Evolutionary conservation across 2,113 vertebrate genomes (phyloP).

Genomic region (Macrotis lagotis): DNA sequence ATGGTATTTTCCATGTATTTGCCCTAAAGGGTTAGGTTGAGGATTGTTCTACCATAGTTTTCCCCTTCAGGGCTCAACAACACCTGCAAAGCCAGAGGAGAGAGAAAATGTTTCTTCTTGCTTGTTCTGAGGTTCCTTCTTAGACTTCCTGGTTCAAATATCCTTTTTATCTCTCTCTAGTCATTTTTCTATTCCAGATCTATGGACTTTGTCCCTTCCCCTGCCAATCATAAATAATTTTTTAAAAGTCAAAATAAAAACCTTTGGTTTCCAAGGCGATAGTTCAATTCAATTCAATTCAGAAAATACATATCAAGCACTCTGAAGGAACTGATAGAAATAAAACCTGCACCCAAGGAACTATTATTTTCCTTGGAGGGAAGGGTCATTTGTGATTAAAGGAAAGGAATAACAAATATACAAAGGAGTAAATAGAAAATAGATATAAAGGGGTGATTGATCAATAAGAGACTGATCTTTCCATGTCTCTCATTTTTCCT

Average conservation of each 20-base stretch:
- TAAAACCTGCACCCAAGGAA: too few species aligned
- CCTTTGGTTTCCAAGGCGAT: slow-evolving; percentile 16
- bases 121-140: not conserved
- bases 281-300: not conserved
- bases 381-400: too few species aligned
- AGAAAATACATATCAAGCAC: not conserved
- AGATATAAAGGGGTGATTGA: too few species aligned
- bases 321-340: not conserved
- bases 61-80: not conserved
- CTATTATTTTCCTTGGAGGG: too few species aligned
- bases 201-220: not conserved
- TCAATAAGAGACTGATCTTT: too few species aligned
- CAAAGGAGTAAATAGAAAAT: too few species aligned
- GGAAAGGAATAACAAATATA: too few species aligned
- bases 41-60: not conserved
- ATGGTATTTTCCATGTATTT: slow-evolving; percentile 31
- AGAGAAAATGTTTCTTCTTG: not conserved
- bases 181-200: not conserved
- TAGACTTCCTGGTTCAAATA: not conserved
- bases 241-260: too few species aligned
- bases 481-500: too few species aligned
- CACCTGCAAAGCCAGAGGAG: not conserved
- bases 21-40: not conserved
- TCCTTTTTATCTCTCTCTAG: not conserved
- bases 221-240: slow-evolving; percentile 24